These are phyloP conservation scores for Neomorphus geoffroyi DNA, from an alignment of 2,797 vertebrate species.

Conservation along the genomic window DNA sequence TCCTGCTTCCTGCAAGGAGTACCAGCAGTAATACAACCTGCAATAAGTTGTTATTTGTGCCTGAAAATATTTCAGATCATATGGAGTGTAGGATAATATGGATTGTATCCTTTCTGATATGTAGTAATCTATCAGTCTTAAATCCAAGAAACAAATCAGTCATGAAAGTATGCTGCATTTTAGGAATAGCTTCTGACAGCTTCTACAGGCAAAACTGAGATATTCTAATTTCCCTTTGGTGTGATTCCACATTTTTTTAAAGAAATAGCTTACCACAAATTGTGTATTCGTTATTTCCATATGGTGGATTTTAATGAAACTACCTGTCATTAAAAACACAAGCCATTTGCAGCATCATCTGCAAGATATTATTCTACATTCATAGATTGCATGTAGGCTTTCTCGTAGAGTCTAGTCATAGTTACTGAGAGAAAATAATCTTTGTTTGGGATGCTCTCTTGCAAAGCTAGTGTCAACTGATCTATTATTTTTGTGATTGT, in stretches of 20 bases:
- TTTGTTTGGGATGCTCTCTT: background rate
- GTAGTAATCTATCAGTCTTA: background rate
- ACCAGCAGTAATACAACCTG: background rate
- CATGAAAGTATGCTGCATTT: background rate
- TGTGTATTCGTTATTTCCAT: background rate
- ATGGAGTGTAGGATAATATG: background rate
- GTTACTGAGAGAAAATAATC: background rate
- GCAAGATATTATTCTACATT: background rate
- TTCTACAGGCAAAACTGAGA: conserved; percentile 12
- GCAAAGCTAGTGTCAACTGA: background rate
- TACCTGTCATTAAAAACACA: background rate
- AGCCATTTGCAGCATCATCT: background rate
- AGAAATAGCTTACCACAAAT: background rate
- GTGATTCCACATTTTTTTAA: background rate
- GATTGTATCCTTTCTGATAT: background rate
- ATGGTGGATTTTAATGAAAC: background rate
- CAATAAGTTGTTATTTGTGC: background rate
- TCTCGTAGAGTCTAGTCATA: background rate
- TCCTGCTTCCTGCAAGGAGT: background rate
- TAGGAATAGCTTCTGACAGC: background rate
- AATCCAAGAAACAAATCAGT: background rate
- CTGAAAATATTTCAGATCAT: background rate
- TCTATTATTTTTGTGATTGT: background rate
- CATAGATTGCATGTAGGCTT: background rate
- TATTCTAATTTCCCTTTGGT: background rate